These are phyloP conservation scores for Phycodurus eques DNA, from an alignment of 2,113 vertebrate genomes.

Conservation along the genomic window DNA sequence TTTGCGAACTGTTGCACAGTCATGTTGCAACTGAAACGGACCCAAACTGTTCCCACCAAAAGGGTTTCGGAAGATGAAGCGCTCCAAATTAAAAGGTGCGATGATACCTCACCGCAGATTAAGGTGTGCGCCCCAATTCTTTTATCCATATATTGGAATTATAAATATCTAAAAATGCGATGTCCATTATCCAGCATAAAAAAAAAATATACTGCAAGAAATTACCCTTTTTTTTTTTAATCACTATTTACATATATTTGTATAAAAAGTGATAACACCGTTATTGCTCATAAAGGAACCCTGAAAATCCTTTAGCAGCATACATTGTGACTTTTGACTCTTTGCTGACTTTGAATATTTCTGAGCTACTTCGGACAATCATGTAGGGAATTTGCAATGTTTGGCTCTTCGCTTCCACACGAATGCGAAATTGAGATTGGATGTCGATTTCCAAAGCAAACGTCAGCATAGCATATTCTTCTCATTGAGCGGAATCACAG, in stretches of 20 bases:
- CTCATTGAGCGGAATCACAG: neutral
- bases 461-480: slow-evolving; percentile 13
- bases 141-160: neutral
- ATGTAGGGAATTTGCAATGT: neutral
- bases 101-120: neutral
- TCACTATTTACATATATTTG: neutral
- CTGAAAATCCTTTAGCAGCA: neutral
- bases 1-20: neutral
- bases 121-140: neutral
- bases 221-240: too few species aligned
- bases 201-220: neutral
- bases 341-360: neutral
- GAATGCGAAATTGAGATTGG: neutral
- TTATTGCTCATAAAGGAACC: neutral
- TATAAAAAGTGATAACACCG: slow-evolving; percentile 8
- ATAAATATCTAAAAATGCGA: neutral
- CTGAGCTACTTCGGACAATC: neutral
- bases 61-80: neutral
- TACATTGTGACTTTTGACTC: neutral
- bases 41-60: neutral
- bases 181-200: neutral
- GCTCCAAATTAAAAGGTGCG: neutral
- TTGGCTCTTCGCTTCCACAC: neutral
- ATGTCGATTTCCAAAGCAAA: slow-evolving; percentile 25
- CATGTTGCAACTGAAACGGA: neutral